These are phyloP conservation scores for Vannuccia rotundouncinata DNA, from an alignment of 2,888 invertebrate species.

Conservation along the genomic window DNA sequence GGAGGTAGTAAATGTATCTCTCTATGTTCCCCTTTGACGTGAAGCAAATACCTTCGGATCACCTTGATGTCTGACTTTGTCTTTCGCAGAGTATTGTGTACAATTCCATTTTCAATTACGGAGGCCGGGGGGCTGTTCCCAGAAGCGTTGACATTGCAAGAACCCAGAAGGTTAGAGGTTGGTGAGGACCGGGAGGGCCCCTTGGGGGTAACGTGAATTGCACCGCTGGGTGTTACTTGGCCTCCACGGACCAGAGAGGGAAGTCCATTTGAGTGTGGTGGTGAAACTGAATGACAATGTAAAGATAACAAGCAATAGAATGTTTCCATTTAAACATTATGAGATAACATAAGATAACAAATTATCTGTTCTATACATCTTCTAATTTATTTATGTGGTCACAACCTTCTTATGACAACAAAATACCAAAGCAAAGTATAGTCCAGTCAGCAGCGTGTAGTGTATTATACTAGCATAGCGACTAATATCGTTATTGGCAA, in stretches of 20 bases:
- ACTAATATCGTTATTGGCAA: too few relatives aligned
- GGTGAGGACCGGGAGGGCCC: neutral
- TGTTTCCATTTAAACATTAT: too few relatives aligned
- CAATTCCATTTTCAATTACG: neutral
- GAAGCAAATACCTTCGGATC: constrained; percentile 36
- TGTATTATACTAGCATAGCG: too few relatives aligned
- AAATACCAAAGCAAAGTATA: too few relatives aligned
- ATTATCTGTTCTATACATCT: too few relatives aligned
- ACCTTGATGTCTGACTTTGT: constrained; percentile 41
- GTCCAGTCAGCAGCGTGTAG: too few relatives aligned
- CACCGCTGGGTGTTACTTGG: neutral
- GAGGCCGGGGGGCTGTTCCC: neutral
- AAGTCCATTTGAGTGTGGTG: neutral
- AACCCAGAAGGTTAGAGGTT: neutral
- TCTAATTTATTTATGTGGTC: too few relatives aligned
- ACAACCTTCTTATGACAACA: too few relatives aligned
- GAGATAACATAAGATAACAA: too few relatives aligned
- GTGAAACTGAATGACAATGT: neutral
- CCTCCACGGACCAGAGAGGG: neutral
- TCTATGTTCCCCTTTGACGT: constrained; percentile 36
- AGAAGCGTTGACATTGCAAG: neutral
- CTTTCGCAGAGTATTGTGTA: constrained; percentile 40
- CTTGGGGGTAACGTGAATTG: neutral
- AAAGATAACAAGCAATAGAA: too few relatives aligned
- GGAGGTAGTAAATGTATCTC: constrained; percentile 38